A percentile compares a stretch with the other conserved stretches of the same genome.
These are phyloP conservation scores for Amphiprion ocellaris DNA, from an alignment of 2,113 vertebrate species.

Conservation along the genomic window DNA sequence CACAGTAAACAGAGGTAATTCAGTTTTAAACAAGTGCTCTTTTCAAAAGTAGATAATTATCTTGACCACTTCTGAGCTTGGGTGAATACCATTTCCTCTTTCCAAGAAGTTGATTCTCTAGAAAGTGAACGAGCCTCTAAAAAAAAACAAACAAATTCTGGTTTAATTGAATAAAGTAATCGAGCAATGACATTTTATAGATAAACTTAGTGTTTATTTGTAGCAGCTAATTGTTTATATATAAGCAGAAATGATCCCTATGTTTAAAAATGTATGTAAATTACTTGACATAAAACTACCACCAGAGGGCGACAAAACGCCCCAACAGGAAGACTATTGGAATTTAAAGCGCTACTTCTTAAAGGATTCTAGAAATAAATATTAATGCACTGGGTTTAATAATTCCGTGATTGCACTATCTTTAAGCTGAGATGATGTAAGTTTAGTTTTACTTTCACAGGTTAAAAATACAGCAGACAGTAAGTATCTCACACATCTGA, in stretches of 20 bases:
- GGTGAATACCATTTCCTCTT: background rate
- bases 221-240: background rate
- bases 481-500: background rate
- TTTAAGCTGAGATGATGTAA: background rate
- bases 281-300: background rate
- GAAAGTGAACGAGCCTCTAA: background rate
- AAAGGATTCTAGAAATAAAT: background rate
- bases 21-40: no score
- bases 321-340: background rate
- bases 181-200: background rate
- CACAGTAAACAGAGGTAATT: no score
- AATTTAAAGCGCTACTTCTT: background rate
- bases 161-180: background rate
- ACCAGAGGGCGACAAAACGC: slow-evolving; percentile 46
- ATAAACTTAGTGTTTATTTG: no score
- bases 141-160: no score
- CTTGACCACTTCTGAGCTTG: slow-evolving; percentile 14
- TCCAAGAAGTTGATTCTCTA: background rate
- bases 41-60: background rate
- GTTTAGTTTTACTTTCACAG: background rate
- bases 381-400: background rate
- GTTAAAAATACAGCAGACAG: background rate
- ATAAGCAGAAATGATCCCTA: background rate
- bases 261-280: no score
- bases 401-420: background rate